Percentiles rank a stretch among this genome's conserved stretches.
These are phyloP conservation scores for Notothenia rossii DNA, from an alignment of 2,113 vertebrate species.

Conservation along the genomic window DNA sequence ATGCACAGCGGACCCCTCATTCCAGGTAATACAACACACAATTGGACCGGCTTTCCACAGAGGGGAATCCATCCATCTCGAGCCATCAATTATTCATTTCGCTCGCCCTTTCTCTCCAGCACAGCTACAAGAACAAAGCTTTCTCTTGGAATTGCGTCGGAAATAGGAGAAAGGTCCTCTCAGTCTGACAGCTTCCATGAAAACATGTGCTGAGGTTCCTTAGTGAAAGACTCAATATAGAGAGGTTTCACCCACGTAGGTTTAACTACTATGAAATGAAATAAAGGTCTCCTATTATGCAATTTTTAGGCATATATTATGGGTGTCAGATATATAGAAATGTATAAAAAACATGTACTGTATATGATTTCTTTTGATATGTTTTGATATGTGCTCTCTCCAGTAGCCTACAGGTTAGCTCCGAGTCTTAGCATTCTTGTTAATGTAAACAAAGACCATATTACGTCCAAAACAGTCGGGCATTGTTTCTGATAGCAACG, in stretches of 20 bases:
- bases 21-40: slow-evolving; percentile 68
- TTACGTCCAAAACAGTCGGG: too few species aligned
- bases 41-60: slow-evolving; percentile 57
- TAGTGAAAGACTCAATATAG: slow-evolving; percentile 36
- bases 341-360: too few species aligned
- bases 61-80: slow-evolving; percentile 75
- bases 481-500: too few species aligned
- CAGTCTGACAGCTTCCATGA: slow-evolving; percentile 46
- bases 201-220: slow-evolving; percentile 57
- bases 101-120: slow-evolving; percentile 46
- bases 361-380: too few species aligned
- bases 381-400: too few species aligned
- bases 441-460: too few species aligned
- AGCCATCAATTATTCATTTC: slow-evolving; percentile 77
- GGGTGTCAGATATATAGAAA: too few species aligned
- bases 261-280: slow-evolving; percentile 32
- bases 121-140: slow-evolving; percentile 66
- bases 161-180: slow-evolving; percentile 66
- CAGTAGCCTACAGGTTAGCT: too few species aligned
- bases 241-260: slow-evolving; percentile 13
- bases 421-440: too few species aligned
- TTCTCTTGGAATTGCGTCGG: slow-evolving; percentile 64
- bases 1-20: slow-evolving; percentile 48
- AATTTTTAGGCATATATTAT: too few species aligned
- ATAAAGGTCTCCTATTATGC: too few species aligned